A percentile compares a stretch with the other conserved stretches of the same genome.
phyloP scores from a whole-genome alignment of 1,140 invertebrate species.

The Aethina tumida region DNA sequence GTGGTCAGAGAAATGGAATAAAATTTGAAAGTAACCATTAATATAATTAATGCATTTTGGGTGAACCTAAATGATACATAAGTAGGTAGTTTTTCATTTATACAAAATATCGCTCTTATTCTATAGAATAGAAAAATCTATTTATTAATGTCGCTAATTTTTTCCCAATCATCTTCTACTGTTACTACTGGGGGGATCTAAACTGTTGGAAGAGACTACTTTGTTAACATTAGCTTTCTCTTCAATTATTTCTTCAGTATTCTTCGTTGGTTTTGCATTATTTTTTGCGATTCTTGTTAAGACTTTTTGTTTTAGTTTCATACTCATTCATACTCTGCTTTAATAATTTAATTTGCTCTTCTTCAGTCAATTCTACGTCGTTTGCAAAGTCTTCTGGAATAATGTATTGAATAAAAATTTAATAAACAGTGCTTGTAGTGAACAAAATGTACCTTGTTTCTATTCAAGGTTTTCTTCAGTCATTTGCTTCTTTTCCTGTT shows the following conservation, averaged over 20 bases:
- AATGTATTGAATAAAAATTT: conserved; percentile 16
- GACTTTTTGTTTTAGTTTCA: conserved; percentile 20
- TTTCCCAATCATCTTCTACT: conserved; percentile 37
- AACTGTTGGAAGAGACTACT: conserved; percentile 21
- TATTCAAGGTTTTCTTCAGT: conserved; percentile 30
- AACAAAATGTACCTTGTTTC: conserved; percentile 33
- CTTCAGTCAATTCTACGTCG: conserved; percentile 47
- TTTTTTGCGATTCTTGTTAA: conserved; percentile 13
- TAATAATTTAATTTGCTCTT: conserved; percentile 46
- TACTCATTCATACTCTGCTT: conserved; percentile 46
- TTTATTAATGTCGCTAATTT: conserved; percentile 28
- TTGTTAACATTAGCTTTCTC: conserved; percentile 15
- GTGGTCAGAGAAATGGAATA: too few relatives aligned
- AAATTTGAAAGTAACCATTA: too few relatives aligned
- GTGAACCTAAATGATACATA: too few relatives aligned
- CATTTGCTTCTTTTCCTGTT: conserved; percentile 29
- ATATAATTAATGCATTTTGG: too few relatives aligned
- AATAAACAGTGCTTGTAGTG: background rate
- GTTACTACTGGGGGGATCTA: conserved; percentile 28
- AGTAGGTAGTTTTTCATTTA: too few relatives aligned
- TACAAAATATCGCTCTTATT: too few relatives aligned
- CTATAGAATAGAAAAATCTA: too few relatives aligned
- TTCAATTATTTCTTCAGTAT: conserved; percentile 5
- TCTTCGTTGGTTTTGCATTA: conserved; percentile 3
- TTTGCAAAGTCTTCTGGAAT: conserved; percentile 46